Base-by-base conservation (phyloP, 1,140 invertebrate species). In the Formica exsecta region DNA sequence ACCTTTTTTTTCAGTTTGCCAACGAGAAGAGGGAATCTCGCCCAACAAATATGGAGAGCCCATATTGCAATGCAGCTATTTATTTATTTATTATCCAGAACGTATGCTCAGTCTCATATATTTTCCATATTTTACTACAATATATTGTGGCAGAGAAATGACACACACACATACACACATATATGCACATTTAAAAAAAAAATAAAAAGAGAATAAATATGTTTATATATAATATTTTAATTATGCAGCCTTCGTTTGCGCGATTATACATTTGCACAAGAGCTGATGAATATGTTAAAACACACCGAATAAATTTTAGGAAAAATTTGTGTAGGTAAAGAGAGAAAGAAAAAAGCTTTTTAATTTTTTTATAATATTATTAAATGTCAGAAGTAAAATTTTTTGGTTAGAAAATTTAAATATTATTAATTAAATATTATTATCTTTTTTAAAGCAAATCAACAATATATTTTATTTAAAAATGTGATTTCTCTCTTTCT, bases 71-170 rank as follows among this genome's bases (percentile, higher is more conserved):
- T 29, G 25, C 68, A 54, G 8, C 16, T 44, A 83, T 83, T 83
- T 83, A 83, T 57, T 73, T 73, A 51, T 81, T 73, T 73, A 74
- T 61, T 44, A 83, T 44, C 54, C 19, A 19, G 25, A 32, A 19
- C 9, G 22, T 32, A 22, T n/a, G 64, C 66, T 73, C 38, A 32
- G 25, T 73, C 68, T 48, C 54, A 74, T 51, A 51, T 51, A 51
- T 83, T 73, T 74, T 44, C 22, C n/a, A 11, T 74, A 83, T 44
- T 59, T 81, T 73, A 59, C 13, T 81, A 44, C 71, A 81, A 81
- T 62, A 73, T 44, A 62, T 22, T 8, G 29, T 5, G 48, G 11
- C 3, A 19, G 19, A n/a, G 13, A 73, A 83, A 83, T 73, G 61
- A 73, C 71, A 41, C 25, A 19, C 22, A 16, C 36, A 54, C 4